A percentile compares a stretch with the other conserved stretches of the same genome.
phyloP scores from a whole-genome alignment of 1,140 invertebrate genomes.

The Zaprionus kolodkinae region DNA sequence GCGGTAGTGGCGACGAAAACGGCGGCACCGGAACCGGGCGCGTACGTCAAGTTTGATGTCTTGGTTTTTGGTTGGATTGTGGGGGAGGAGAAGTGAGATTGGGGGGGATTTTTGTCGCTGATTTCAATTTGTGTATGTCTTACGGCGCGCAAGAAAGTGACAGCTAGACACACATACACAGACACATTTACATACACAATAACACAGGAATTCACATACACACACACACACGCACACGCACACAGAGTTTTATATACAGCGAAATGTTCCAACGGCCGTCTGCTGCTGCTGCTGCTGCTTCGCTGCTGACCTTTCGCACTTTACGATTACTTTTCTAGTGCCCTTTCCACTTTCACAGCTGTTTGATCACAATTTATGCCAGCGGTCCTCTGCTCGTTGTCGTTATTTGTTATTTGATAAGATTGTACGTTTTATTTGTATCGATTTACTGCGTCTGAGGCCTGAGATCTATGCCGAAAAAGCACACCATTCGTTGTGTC shows the following conservation, averaged over 20 bases:
- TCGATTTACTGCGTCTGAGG: conserved; percentile 31
- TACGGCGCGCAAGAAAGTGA: conserved; percentile 74
- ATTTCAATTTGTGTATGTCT: conserved; percentile 72
- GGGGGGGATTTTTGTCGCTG: conserved; percentile 48
- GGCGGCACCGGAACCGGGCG: conserved; percentile 74
- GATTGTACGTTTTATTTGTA: conserved; percentile 40
- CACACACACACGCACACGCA: conserved; percentile 56
- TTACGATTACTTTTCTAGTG: conserved; percentile 71
- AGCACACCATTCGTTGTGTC: conserved; percentile 51
- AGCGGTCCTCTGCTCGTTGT: conserved; percentile 30
- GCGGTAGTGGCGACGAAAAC: conserved; percentile 28
- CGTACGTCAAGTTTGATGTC: conserved; percentile 58
- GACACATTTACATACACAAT: conserved; percentile 30
- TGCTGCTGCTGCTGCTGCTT: conserved; percentile 37
- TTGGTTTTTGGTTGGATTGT: conserved; percentile 18
- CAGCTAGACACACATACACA: conserved; percentile 69
- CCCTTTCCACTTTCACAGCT: conserved; percentile 57
- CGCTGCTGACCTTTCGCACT: conserved; percentile 78
- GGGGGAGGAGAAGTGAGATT: conserved; percentile 26
- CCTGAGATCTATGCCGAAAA: conserved; percentile 50
- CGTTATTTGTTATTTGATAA: conserved; percentile 21
- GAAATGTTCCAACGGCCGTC: conserved; percentile 51
- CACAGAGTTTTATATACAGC: conserved; percentile 51
- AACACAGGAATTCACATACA: conserved; percentile 49
- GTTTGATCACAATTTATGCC: conserved; percentile 47